phyloP scores from a whole-genome alignment of 2,888 invertebrate genomes.

The Matsumyia berberina region DNA sequence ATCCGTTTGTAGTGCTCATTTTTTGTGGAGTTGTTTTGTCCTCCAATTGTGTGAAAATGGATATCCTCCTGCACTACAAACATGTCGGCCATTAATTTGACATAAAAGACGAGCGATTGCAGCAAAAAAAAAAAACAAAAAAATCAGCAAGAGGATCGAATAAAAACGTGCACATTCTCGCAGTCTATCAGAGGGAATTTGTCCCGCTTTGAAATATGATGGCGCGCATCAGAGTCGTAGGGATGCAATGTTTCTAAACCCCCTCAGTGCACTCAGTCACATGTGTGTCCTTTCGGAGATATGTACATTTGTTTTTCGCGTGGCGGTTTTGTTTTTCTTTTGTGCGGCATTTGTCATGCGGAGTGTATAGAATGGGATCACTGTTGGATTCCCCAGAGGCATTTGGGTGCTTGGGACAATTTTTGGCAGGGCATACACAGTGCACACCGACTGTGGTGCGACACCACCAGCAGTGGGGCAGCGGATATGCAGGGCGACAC shows the following conservation, averaged over 20 bases:
- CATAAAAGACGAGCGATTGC: slow-evolving; percentile 80
- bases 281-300: slow-evolving; percentile 36
- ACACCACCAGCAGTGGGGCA: neutral
- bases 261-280: slow-evolving; percentile 39
- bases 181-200: slow-evolving; percentile 60
- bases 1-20: slow-evolving; percentile 18
- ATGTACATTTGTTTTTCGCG: slow-evolving; percentile 50
- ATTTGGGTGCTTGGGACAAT: slow-evolving; percentile 9
- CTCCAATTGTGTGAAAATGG: slow-evolving; percentile 79
- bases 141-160: slow-evolving; percentile 37
- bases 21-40: slow-evolving; percentile 24
- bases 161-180: slow-evolving; percentile 37
- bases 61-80: slow-evolving; percentile 76
- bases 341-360: slow-evolving; percentile 27
- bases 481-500: slow-evolving; percentile 31
- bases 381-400: slow-evolving; percentile 9
- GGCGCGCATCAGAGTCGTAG: slow-evolving; percentile 32
- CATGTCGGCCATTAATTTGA: slow-evolving; percentile 82
- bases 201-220: slow-evolving; percentile 66
- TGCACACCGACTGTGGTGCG: neutral
- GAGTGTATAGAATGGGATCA: slow-evolving; percentile 23
- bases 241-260: neutral
- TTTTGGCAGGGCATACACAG: slow-evolving; percentile 20
- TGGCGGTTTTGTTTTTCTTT: slow-evolving; percentile 11
- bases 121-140: slow-evolving; percentile 77